These are phyloP conservation scores for Cromileptes altivelis DNA, from an alignment of 2,113 vertebrate genomes.

Conservation along the genomic window DNA sequence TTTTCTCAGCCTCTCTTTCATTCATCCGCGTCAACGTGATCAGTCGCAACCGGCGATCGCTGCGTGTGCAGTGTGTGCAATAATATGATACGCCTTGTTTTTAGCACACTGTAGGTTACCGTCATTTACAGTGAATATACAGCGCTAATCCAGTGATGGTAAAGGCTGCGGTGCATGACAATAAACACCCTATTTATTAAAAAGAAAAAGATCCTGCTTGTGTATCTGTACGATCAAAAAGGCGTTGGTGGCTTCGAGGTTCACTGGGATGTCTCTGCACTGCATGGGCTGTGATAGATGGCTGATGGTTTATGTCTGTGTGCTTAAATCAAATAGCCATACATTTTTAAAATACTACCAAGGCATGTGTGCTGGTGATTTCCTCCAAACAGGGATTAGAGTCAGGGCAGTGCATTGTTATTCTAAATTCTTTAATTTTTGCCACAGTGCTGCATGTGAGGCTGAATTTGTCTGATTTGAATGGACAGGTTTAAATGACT, in stretches of 20 bases:
- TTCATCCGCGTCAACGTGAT: conserved; percentile 70
- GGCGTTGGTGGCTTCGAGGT: conserved; percentile 75
- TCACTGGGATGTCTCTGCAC: conserved; percentile 60
- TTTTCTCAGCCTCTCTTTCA: conserved; percentile 35
- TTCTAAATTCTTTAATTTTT: background rate
- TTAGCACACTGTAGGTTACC: background rate
- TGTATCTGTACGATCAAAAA: conserved; percentile 56
- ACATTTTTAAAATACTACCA: conserved; percentile 41
- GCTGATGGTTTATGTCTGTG: conserved; percentile 60
- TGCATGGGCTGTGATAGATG: conserved; percentile 50
- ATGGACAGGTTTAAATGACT: conserved; percentile 21
- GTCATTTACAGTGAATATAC: background rate
- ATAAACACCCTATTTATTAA: background rate
- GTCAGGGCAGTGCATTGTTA: conserved; percentile 5
- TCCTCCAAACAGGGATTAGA: background rate
- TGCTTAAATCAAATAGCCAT: conserved; percentile 39
- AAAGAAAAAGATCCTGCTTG: background rate
- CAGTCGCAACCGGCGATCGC: conserved; percentile 64
- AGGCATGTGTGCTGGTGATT: conserved; percentile 1
- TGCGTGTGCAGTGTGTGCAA: conserved; percentile 55
- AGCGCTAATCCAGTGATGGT: background rate
- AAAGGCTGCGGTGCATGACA: conserved; percentile 11
- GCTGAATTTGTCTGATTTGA: conserved; percentile 14
- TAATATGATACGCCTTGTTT: conserved; percentile 21
- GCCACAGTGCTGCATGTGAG: conserved; percentile 36